These are phyloP conservation scores for Mercenaria mercenaria DNA, from an alignment of 1,140 invertebrate genomes.

Conservation along the genomic window DNA sequence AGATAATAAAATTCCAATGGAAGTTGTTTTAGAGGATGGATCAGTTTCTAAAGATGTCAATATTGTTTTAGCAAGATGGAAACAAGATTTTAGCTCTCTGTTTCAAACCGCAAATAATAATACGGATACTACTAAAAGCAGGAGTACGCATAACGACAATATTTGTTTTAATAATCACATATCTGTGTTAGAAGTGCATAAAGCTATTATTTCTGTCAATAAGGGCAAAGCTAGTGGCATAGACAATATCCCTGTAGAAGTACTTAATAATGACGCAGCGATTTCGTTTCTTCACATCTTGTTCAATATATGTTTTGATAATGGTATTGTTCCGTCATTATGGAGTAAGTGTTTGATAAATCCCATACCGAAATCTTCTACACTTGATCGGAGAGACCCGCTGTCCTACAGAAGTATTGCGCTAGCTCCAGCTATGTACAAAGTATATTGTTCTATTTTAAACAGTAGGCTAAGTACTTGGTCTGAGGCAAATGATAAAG, in stretches of 20 bases:
- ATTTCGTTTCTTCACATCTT: background rate
- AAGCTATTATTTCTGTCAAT: slow-evolving; percentile 3
- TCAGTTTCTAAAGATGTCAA: slow-evolving; percentile 8
- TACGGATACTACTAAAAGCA: background rate
- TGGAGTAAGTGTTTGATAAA: slow-evolving; percentile 40
- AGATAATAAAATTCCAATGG: background rate
- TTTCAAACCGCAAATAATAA: background rate
- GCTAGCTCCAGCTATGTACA: slow-evolving; percentile 5
- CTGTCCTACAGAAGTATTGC: slow-evolving; percentile 33
- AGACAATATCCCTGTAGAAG: slow-evolving; percentile 35
- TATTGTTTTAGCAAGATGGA: background rate
- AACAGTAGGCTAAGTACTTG: slow-evolving; percentile 6
- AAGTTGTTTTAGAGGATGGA: slow-evolving; percentile 25
- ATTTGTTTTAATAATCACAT: background rate
- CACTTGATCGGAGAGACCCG: background rate
- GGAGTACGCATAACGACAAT: background rate
- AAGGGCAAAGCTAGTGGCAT: slow-evolving; percentile 39
- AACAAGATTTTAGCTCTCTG: slow-evolving; percentile 28
- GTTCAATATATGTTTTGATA: slow-evolving; percentile 45
- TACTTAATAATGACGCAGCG: slow-evolving; percentile 3
- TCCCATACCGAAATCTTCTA: slow-evolving; percentile 21
- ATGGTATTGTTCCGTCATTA: background rate
- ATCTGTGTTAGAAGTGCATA: slow-evolving; percentile 5
- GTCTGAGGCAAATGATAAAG: slow-evolving; percentile 25
- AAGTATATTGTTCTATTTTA: slow-evolving; percentile 33